Evolutionary conservation across 2,113 vertebrate genomes (phyloP).

Genomic region (Crypturellus undulatus): DNA sequence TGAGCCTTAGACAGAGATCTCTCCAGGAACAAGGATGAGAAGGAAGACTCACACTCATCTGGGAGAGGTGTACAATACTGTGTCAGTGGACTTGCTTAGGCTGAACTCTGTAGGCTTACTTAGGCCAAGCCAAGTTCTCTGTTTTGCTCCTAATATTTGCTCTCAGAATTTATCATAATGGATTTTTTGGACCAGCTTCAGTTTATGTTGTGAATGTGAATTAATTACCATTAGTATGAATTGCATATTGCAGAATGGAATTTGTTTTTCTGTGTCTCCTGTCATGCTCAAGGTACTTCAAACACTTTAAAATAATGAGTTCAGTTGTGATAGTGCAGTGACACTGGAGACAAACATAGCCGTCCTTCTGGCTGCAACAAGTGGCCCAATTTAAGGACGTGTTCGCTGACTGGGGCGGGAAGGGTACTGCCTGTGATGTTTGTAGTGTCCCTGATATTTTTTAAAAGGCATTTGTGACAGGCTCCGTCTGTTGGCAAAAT

Average conservation of each 20-base stretch:
- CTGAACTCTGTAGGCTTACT: neutral
- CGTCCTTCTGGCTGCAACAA: neutral
- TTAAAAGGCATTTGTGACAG: neutral
- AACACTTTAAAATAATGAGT: neutral
- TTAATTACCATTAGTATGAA: neutral
- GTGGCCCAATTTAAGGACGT: neutral
- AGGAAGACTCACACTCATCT: neutral
- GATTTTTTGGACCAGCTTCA: neutral
- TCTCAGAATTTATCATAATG: neutral
- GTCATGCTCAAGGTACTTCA: neutral
- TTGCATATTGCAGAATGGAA: neutral
- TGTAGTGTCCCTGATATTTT: neutral
- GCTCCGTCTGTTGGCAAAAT: neutral
- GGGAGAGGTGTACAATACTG: neutral
- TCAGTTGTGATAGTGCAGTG: neutral
- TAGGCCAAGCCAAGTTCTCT: neutral
- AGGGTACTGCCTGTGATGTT: neutral
- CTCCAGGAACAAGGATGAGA: neutral
- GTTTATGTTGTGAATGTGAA: conserved; percentile 3
- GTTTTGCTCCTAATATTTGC: neutral
- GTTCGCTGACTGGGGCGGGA: neutral
- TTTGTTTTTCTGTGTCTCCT: conserved; percentile 17
- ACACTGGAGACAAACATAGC: neutral
- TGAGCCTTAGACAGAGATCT: neutral
- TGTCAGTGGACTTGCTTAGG: neutral